Evolutionary conservation across 2,113 vertebrate genomes (phyloP).

Genomic region (Clarias magur): DNA sequence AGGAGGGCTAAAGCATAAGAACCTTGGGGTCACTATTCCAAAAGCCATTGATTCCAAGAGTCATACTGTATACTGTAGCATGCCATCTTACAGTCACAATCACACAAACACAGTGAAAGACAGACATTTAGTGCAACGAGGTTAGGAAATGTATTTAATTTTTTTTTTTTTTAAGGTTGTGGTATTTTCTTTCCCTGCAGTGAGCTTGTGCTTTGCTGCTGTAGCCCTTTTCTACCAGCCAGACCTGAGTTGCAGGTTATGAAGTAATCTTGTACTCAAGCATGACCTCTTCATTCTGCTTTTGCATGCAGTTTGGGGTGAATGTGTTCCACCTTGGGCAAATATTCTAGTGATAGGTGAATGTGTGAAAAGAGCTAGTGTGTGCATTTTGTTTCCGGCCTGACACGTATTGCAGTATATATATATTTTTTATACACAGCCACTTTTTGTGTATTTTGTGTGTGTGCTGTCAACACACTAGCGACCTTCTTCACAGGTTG

Average conservation of each 20-base stretch:
- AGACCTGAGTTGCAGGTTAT: neutral
- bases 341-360: constrained; percentile 38
- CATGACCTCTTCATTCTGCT: constrained; percentile 21
- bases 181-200: neutral
- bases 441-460: constrained; percentile 8
- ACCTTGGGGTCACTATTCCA: neutral
- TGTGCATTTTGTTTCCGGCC: constrained; percentile 33
- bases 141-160: neutral
- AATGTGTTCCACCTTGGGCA: constrained; percentile 35
- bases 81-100: neutral
- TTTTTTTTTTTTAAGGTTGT: too few relatives aligned
- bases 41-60: too few relatives aligned
- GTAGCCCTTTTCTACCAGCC: neutral
- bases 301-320: constrained; percentile 1
- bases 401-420: neutral
- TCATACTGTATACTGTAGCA: neutral
- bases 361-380: constrained; percentile 42
- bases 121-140: neutral
- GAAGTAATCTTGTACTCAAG: constrained; percentile 20
- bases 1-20: neutral
- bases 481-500: constrained; percentile 30
- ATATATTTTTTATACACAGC: neutral
- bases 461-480: constrained; percentile 18
- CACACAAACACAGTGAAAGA: neutral
- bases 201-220: neutral